phyloP scores from a whole-genome alignment of 2,888 invertebrate species.

The Rhagium mordax region DNA sequence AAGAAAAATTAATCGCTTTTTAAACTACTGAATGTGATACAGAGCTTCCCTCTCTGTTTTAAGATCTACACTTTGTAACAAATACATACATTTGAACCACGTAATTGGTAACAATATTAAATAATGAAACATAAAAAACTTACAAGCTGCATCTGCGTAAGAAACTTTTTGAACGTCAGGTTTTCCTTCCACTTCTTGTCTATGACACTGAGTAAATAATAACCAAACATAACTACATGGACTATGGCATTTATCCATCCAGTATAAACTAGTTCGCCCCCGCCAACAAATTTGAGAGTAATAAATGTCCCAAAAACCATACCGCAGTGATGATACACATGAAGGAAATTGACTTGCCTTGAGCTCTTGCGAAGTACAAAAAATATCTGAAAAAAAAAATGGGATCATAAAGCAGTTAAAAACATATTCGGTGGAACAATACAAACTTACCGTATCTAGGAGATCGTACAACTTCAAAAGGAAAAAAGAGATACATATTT shows the following conservation, averaged over 20 bases:
- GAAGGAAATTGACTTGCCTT: constrained; percentile 84
- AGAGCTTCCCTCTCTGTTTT: too few relatives aligned
- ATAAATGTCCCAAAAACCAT: constrained; percentile 81
- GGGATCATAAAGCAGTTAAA: too few relatives aligned
- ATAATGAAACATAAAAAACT: too few relatives aligned
- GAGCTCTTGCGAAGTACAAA: constrained; percentile 82
- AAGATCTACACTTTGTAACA: too few relatives aligned
- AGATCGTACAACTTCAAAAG: too few relatives aligned
- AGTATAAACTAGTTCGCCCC: constrained; percentile 77
- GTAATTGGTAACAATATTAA: neutral
- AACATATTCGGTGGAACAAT: too few relatives aligned
- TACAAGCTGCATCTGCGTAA: constrained; percentile 85
- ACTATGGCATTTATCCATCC: constrained; percentile 81
- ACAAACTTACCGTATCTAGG: too few relatives aligned
- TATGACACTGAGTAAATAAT: constrained; percentile 83
- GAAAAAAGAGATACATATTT: too few relatives aligned
- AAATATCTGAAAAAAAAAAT: constrained; percentile 76
- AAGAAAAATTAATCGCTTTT: too few relatives aligned
- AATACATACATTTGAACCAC: too few relatives aligned
- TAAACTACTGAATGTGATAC: too few relatives aligned
- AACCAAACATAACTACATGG: constrained; percentile 84
- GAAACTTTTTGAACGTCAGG: constrained; percentile 86
- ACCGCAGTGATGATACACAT: constrained; percentile 86
- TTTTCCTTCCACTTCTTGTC: constrained; percentile 78
- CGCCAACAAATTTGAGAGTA: constrained; percentile 74